phyloP scores from a whole-genome alignment of 2,797 vertebrate genomes.

The Scyliorhinus canicula region DNA sequence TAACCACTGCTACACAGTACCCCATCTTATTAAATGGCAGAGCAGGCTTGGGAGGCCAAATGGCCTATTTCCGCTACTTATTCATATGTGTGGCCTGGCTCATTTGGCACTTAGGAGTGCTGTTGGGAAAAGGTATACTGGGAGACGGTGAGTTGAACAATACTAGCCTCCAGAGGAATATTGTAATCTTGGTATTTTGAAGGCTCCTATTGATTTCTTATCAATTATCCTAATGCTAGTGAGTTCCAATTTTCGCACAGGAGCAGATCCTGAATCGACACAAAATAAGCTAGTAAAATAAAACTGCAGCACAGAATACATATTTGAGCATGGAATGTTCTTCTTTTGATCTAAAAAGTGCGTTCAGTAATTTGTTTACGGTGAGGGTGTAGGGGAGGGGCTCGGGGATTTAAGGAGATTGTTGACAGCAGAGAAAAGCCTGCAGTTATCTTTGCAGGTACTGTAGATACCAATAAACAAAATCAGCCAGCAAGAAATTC shows the following conservation, averaged over 20 bases:
- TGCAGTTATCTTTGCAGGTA: not conserved
- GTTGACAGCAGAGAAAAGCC: too few relatives aligned
- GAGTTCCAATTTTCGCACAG: not conserved
- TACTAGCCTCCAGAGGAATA: not conserved
- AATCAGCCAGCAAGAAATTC: not conserved
- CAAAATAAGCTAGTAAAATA: not conserved
- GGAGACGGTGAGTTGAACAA: not conserved
- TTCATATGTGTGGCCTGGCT: not conserved
- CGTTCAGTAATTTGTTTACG: not conserved
- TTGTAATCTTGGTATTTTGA: not conserved
- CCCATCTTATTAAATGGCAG: too few relatives aligned
- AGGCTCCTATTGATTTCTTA: not conserved
- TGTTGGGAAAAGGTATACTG: not conserved
- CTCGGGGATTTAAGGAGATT: not conserved
- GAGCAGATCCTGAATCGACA: not conserved
- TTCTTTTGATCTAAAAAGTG: not conserved
- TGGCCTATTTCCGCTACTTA: too few relatives aligned
- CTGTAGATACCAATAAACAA: not conserved
- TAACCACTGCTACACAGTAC: too few relatives aligned
- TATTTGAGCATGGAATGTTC: not conserved
- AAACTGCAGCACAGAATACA: not conserved
- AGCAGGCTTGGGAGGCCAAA: too few relatives aligned
- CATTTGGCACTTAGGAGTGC: not conserved
- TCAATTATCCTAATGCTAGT: not conserved
- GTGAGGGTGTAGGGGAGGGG: not conserved